Conservation (phyloP, 2,797 vertebrate species). For the Epinephelus coioides region DNA sequence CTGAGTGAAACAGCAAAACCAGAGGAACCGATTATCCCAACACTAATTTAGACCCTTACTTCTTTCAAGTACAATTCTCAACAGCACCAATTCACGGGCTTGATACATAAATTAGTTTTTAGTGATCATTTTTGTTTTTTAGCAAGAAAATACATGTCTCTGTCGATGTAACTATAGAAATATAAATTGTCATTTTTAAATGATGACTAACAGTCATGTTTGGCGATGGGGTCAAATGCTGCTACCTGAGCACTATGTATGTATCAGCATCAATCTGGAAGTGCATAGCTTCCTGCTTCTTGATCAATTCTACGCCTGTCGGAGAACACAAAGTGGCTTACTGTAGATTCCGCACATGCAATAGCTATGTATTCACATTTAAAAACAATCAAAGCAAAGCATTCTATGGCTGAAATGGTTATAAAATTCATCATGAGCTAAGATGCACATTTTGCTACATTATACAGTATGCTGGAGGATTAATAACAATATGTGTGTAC, state of each 20-base stretch:
- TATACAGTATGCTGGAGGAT: slow-evolving; percentile 47
- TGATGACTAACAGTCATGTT: slow-evolving; percentile 82
- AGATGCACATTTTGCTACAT: slow-evolving; percentile 58
- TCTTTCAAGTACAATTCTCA: slow-evolving; percentile 72
- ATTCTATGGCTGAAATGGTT: slow-evolving; percentile 52
- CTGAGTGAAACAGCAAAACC: slow-evolving; percentile 57
- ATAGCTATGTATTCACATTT: slow-evolving; percentile 60
- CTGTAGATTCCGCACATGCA: slow-evolving; percentile 69
- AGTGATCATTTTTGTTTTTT: slow-evolving; percentile 40
- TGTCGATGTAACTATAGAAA: slow-evolving; percentile 78
- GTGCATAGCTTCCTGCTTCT: slow-evolving; percentile 63
- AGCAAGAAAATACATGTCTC: slow-evolving; percentile 80
- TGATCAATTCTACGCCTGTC: slow-evolving; percentile 19
- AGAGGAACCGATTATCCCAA: slow-evolving; percentile 56
- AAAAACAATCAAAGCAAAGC: slow-evolving; percentile 60
- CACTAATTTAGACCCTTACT: slow-evolving; percentile 55
- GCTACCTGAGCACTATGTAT: slow-evolving; percentile 77
- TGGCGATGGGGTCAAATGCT: slow-evolving; percentile 61
- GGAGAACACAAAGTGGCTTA: slow-evolving; percentile 50
- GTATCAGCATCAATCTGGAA: slow-evolving; percentile 60
- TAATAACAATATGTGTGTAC: slow-evolving; percentile 43
- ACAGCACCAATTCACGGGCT: slow-evolving; percentile 75
- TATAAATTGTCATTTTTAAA: slow-evolving; percentile 77
- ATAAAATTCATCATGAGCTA: slow-evolving; percentile 45
- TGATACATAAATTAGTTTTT: slow-evolving; percentile 71